A percentile compares a stretch with the other conserved stretches of the same genome.
These are phyloP conservation scores for Callosobruchus maculatus DNA, from an alignment of 2,888 invertebrate genomes.

Conservation along the genomic window DNA sequence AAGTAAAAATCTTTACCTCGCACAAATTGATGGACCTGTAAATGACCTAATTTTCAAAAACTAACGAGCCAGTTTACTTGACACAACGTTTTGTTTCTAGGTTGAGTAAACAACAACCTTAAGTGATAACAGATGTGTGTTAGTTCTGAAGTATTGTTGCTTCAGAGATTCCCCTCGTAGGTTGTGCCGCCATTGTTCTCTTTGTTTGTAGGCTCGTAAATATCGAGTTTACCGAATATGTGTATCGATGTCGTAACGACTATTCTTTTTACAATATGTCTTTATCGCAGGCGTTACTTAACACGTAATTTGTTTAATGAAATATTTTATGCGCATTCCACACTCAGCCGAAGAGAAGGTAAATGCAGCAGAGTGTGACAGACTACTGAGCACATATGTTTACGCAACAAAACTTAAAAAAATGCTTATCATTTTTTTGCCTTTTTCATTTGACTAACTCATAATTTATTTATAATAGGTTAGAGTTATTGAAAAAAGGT, in stretches of 20 bases:
- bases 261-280: not conserved
- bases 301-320: not conserved
- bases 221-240: not conserved
- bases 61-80: no score
- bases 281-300: not conserved
- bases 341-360: not conserved
- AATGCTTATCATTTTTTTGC: no score
- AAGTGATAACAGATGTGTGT: not conserved
- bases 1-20: no score
- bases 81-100: no score
- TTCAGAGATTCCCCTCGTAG: not conserved
- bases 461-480: no score
- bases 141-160: not conserved
- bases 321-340: not conserved
- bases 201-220: not conserved
- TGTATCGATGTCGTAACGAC: not conserved
- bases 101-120: no score
- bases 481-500: no score
- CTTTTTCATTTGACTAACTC: no score
- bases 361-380: not conserved
- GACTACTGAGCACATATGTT: not conserved
- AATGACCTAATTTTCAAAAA: no score
- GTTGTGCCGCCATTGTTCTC: not conserved
- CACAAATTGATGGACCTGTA: no score
- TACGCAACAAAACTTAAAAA: no score